Evolutionary conservation across 2,113 vertebrate genomes (phyloP), one percentile per base, ranked within the genome.

Genomic region (Thomomys bottae): DNA sequence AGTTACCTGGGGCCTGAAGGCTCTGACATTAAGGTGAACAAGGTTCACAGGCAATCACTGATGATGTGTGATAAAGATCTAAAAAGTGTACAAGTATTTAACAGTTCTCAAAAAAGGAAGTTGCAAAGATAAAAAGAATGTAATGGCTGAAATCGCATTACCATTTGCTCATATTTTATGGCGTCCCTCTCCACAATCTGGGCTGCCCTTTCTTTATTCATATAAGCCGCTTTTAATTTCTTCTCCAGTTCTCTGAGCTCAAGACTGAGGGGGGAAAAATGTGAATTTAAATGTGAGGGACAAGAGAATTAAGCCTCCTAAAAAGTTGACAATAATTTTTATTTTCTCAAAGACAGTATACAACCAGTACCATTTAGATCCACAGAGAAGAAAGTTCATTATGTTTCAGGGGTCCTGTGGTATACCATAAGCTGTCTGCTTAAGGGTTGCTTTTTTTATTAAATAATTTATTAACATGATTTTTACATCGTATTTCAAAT

Each of bases 101-200:
- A 84, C 30, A 64, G 64, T 77, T 94, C 82, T 78, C 26, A 8
- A 71, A 88, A 78, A 38, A 79, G 63, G 18, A 88, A 67, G 64
- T 36, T 87, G 87, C 67, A 93, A 80, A 59, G 2, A 64, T 21
- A 9, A n/a, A 75, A 7, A 73, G 40, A 76, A 8, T 54, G 45
- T 32, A 92, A 83, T n/a, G 36, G 23, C 15, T 75, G 87, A 92
- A 82, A 71, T 66, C 78, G 21, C 23, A 63, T 98, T 98, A 99
- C 99, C 98, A 98, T 98, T 63, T 97, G 96, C 94, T 99, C 98
- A 66, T 95, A 97, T 92, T 97, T 98, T 9, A 98, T 87, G 23
- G 98, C 98, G 90, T 98, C 98, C 89, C 98, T 99, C 90, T 99
- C 99, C 78, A 98, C 98, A 2, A 99, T 97, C 96, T 99, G 99